These are phyloP conservation scores for Eupithecia dodoneata DNA, from an alignment of 2,888 invertebrate species.

Conservation along the genomic window DNA sequence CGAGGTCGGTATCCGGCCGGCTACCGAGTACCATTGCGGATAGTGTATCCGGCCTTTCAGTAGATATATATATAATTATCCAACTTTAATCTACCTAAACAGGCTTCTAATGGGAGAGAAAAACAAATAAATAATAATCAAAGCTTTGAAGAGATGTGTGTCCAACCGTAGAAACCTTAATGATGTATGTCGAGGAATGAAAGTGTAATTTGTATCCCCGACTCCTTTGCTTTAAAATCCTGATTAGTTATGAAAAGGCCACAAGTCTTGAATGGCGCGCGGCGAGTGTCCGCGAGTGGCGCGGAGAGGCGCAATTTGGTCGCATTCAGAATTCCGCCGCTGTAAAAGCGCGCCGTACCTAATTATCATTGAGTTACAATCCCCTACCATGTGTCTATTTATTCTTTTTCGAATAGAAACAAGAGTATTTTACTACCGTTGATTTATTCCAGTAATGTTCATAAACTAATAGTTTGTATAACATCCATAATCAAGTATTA, in stretches of 20 bases:
- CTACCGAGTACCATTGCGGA: no score
- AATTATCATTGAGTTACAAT: slow-evolving; percentile 76
- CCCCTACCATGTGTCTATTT: slow-evolving; percentile 35
- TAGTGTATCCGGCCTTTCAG: no score
- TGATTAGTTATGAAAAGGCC: not conserved
- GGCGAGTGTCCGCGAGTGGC: slow-evolving; percentile 49
- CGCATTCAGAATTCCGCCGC: slow-evolving; percentile 77
- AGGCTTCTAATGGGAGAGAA: no score
- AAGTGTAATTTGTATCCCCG: not conserved
- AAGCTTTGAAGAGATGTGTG: no score
- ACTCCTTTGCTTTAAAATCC: not conserved
- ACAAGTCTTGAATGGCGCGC: not conserved
- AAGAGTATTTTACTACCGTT: not conserved
- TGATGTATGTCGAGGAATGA: not conserved
- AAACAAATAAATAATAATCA: no score
- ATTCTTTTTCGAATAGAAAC: not conserved
- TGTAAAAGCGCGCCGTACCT: slow-evolving; percentile 83
- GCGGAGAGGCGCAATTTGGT: slow-evolving; percentile 82
- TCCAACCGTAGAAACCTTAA: no score
- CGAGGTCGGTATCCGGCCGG: no score
- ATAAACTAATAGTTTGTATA: not conserved
- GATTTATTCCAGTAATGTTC: not conserved
- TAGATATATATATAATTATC: no score
- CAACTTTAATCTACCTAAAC: no score
- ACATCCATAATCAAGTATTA: no score